Evolutionary conservation across 1,140 invertebrate species (phyloP).

Genomic region (Drosophila kanapiae): DNA sequence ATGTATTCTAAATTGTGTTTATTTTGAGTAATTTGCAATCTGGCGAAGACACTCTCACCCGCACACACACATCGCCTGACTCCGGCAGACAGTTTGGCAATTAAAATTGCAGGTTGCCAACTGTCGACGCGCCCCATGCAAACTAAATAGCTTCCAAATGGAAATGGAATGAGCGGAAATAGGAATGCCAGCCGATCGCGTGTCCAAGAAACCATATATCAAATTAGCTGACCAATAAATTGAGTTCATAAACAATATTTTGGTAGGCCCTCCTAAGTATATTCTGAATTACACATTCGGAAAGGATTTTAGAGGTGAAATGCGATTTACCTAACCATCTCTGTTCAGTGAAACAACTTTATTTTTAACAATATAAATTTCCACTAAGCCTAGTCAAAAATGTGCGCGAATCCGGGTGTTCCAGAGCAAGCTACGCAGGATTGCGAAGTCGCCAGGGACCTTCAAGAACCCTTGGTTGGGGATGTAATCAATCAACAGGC

Average conservation of each 20-base stretch:
- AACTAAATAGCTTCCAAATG: slow-evolving; percentile 51
- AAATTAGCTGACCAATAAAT: slow-evolving; percentile 32
- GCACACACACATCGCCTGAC: slow-evolving; percentile 36
- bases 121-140: slow-evolving; percentile 74
- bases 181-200: slow-evolving; percentile 36
- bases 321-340: not conserved
- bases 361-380: no score
- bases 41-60: slow-evolving; percentile 13
- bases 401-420: no score
- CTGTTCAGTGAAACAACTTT: no score
- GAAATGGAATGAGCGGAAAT: slow-evolving; percentile 3
- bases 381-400: no score
- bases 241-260: slow-evolving; percentile 7
- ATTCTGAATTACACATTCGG: not conserved
- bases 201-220: slow-evolving; percentile 38
- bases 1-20: slow-evolving; percentile 75
- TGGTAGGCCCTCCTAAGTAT: not conserved
- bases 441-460: no score
- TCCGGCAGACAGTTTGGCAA: slow-evolving; percentile 54
- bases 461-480: no score
- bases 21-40: slow-evolving; percentile 75
- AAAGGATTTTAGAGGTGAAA: not conserved
- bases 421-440: no score
- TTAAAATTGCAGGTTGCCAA: slow-evolving; percentile 76
- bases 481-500: no score